Evolutionary conservation across 2,797 vertebrate species (phyloP).

Genomic region (Pteropus rufus): DNA sequence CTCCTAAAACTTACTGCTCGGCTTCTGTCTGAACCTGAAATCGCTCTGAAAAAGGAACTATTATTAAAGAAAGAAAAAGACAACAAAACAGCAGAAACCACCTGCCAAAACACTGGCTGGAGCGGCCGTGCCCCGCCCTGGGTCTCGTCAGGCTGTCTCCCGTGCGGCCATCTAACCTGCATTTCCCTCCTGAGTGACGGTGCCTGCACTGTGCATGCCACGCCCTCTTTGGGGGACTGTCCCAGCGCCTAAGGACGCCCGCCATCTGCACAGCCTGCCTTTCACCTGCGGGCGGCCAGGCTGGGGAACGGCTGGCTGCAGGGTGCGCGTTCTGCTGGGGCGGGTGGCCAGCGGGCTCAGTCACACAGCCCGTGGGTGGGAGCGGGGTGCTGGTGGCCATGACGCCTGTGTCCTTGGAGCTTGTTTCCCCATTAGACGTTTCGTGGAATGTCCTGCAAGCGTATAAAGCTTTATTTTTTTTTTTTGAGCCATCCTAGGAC

Average conservation of each 20-base stretch:
- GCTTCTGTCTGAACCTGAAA: neutral
- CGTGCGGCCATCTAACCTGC: neutral
- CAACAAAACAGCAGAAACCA: neutral
- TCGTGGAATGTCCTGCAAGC: neutral
- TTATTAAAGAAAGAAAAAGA: neutral
- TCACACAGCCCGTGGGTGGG: neutral
- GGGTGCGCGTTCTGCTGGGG: neutral
- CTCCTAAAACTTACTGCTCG: neutral
- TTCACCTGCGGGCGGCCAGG: too few relatives aligned
- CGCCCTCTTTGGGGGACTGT: neutral
- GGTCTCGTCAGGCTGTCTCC: neutral
- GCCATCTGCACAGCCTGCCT: neutral
- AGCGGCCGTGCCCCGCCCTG: neutral
- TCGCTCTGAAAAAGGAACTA: neutral
- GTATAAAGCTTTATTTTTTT: neutral
- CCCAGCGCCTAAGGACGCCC: neutral
- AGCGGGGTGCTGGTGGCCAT: too few relatives aligned
- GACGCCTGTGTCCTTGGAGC: fast-evolving
- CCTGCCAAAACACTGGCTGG: neutral
- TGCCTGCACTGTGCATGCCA: too few relatives aligned
- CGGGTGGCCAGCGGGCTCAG: neutral
- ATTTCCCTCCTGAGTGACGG: neutral
- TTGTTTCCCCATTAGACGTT: neutral
- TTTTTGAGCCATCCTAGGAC: neutral
- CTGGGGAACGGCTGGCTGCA: neutral